These are phyloP conservation scores for Ibycter americanus DNA, from an alignment of 2,797 vertebrate genomes.

Conservation along the genomic window DNA sequence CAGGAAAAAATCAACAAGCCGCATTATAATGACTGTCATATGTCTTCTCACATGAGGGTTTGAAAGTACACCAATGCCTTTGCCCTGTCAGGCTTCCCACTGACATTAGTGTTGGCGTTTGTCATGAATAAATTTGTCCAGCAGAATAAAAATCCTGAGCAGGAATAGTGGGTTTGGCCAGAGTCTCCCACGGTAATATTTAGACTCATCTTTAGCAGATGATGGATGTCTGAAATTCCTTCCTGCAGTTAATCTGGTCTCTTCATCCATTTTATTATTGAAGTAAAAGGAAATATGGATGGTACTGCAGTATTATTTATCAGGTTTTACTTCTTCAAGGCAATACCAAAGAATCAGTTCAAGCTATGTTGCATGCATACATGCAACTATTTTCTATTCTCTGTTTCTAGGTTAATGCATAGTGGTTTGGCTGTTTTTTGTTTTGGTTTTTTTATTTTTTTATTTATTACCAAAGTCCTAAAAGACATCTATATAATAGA, in stretches of 20 bases:
- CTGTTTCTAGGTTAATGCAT: neutral
- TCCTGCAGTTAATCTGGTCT: neutral
- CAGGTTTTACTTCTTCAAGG: neutral
- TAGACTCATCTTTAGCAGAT: neutral
- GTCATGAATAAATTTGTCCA: neutral
- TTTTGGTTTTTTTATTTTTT: too few relatives aligned
- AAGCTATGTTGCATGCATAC: neutral
- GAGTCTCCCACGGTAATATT: neutral
- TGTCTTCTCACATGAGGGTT: neutral
- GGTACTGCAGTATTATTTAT: neutral
- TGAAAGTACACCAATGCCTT: neutral
- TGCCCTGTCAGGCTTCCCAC: neutral
- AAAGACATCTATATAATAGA: neutral
- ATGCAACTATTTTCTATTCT: neutral
- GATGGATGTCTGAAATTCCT: neutral
- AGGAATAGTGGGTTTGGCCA: neutral
- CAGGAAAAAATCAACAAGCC: neutral
- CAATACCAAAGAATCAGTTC: neutral
- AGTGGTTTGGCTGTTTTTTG: accelerated
- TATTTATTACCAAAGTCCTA: neutral
- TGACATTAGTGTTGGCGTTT: neutral
- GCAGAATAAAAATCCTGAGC: neutral
- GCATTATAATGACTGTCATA: neutral
- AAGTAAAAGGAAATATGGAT: neutral
- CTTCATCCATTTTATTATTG: neutral